A percentile compares a stretch with the other conserved stretches of the same genome.
Evolutionary conservation across 2,113 vertebrate species (phyloP).

Genomic region (Antechinus stuartii): DNA sequence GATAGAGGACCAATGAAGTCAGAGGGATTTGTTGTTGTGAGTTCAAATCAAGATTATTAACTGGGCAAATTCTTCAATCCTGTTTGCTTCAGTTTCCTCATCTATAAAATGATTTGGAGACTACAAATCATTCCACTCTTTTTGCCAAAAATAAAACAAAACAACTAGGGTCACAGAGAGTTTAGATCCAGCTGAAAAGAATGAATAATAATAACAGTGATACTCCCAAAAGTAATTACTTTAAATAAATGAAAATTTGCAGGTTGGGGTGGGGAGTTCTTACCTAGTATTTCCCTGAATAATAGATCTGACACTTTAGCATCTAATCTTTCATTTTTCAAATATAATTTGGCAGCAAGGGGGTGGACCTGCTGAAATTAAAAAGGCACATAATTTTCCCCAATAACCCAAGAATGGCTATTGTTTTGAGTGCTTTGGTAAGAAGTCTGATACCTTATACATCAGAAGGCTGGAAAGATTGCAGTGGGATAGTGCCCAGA

Average conservation of each 20-base stretch:
- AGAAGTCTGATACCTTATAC: background rate
- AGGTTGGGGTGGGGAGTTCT: background rate
- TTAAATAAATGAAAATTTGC: background rate
- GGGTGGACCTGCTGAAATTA: background rate
- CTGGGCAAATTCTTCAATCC: background rate
- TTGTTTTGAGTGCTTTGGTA: background rate
- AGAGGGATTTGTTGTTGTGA: background rate
- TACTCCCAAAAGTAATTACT: background rate
- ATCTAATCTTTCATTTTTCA: background rate
- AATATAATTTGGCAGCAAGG: background rate
- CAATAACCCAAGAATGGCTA: background rate
- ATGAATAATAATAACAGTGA: background rate
- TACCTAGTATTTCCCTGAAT: background rate
- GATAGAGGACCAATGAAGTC: background rate
- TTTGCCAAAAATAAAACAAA: background rate
- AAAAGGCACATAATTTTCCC: background rate
- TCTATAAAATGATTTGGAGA: conserved; percentile 10
- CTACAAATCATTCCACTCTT: background rate
- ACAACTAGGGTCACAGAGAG: background rate
- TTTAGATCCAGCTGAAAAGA: background rate
- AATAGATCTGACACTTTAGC: background rate
- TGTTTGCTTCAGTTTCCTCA: background rate
- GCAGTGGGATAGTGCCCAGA: background rate
- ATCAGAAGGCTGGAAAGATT: background rate
- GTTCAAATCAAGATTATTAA: background rate